Conservation (phyloP, 2,888 invertebrate species). For the Mimas tiliae region DNA sequence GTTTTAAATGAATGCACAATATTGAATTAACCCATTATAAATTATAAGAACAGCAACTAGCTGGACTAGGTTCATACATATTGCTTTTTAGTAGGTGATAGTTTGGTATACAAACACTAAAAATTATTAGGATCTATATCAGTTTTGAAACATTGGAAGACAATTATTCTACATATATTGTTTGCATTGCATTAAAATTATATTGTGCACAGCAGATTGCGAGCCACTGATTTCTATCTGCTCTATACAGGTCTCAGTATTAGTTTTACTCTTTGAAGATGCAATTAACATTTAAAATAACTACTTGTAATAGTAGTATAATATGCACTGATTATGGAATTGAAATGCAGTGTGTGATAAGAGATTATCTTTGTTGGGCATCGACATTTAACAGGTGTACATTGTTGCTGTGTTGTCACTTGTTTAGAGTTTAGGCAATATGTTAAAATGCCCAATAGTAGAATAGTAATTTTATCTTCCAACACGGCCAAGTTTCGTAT, state of each 20-base stretch:
- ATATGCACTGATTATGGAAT: neutral
- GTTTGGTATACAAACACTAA: too few species aligned
- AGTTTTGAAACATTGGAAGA: neutral
- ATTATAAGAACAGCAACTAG: too few species aligned
- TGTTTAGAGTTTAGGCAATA: neutral
- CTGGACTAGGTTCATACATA: too few species aligned
- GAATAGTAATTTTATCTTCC: conserved; percentile 83
- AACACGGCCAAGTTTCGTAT: conserved; percentile 96
- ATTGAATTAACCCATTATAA: too few species aligned
- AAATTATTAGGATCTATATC: neutral
- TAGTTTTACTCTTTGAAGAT: too few species aligned
- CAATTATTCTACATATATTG: neutral
- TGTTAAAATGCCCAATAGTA: conserved; percentile 9
- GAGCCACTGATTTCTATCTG: too few species aligned
- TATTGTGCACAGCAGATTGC: too few species aligned
- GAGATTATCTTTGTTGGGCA: neutral
- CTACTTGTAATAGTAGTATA: too few species aligned
- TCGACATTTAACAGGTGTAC: neutral
- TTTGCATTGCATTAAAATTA: neutral
- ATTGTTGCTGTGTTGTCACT: neutral
- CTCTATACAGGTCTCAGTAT: too few species aligned
- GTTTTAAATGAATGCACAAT: too few species aligned
- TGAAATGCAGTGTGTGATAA: conserved; percentile 14
- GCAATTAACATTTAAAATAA: too few species aligned
- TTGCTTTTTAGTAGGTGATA: too few species aligned